Percentiles rank a stretch among this genome's conserved stretches.
Conservation (phyloP, 1,140 invertebrate genomes). For the Conus betulinus region DNA sequence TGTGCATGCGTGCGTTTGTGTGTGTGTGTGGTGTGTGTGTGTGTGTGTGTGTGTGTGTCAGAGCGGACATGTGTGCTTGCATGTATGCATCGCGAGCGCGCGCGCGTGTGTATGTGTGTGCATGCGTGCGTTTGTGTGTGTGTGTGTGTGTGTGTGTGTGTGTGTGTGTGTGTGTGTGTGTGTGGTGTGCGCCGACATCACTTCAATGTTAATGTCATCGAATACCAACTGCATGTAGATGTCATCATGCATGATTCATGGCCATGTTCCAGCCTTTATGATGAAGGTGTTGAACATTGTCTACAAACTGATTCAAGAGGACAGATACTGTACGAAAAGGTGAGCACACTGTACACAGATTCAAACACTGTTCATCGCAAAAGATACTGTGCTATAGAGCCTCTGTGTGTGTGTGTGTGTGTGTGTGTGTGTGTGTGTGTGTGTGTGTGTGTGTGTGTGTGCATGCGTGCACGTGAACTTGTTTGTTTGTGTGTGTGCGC, state of each 20-base stretch:
- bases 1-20: not conserved
- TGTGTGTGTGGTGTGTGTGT: conserved; percentile 21
- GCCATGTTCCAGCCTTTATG: not conserved
- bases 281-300: conserved; percentile 10
- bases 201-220: too few relatives aligned
- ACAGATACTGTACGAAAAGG: conserved; percentile 14
- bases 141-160: not conserved
- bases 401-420: not conserved
- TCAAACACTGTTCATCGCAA: too few relatives aligned
- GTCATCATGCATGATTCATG: not conserved
- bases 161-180: too few relatives aligned
- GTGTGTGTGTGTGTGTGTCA: not conserved
- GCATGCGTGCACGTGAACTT: not conserved
- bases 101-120: not conserved
- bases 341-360: not conserved
- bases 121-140: not conserved
- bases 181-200: too few relatives aligned
- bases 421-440: not conserved
- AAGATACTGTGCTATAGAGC: too few relatives aligned
- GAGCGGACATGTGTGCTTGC: not conserved
- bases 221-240: not conserved
- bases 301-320: conserved; percentile 7
- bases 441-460: conserved; percentile 25
- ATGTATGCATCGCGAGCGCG: not conserved
- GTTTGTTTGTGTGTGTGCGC: not conserved